These are phyloP conservation scores for Sterrhoptilus dennistouni DNA, from an alignment of 2,113 vertebrate genomes.

Conservation along the genomic window DNA sequence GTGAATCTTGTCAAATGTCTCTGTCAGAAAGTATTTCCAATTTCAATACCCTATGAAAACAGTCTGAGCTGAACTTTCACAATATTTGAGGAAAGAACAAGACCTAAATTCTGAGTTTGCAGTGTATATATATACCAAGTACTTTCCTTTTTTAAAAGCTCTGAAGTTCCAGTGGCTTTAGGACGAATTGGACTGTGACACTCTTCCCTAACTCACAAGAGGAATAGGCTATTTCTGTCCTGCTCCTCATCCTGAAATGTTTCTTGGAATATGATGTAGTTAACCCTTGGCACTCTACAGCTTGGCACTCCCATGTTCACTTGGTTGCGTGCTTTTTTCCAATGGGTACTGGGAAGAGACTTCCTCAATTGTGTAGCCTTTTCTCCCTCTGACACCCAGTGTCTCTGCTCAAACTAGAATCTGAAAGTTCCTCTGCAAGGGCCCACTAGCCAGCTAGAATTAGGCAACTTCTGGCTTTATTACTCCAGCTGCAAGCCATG, in stretches of 20 bases:
- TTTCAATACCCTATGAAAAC: neutral
- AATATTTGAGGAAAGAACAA: neutral
- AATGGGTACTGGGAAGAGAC: neutral
- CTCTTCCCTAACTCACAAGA: neutral
- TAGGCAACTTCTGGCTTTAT: neutral
- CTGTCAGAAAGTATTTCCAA: neutral
- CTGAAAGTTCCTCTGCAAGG: neutral
- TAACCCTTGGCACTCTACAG: neutral
- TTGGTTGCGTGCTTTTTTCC: neutral
- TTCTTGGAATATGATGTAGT: neutral
- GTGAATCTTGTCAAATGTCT: neutral
- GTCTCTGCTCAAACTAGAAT: neutral
- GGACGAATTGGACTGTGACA: neutral
- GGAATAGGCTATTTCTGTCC: neutral
- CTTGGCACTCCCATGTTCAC: neutral
- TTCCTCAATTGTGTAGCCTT: neutral
- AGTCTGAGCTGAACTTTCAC: neutral
- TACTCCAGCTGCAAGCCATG: neutral
- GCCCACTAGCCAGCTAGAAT: no score
- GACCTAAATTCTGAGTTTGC: neutral
- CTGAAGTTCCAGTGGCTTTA: neutral
- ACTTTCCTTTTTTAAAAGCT: neutral
- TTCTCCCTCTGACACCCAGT: neutral
- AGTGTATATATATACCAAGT: neutral
- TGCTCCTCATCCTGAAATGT: neutral